Evolutionary conservation across 1,140 invertebrate species (phyloP).

Genomic region (Brachionus koreanus): DNA sequence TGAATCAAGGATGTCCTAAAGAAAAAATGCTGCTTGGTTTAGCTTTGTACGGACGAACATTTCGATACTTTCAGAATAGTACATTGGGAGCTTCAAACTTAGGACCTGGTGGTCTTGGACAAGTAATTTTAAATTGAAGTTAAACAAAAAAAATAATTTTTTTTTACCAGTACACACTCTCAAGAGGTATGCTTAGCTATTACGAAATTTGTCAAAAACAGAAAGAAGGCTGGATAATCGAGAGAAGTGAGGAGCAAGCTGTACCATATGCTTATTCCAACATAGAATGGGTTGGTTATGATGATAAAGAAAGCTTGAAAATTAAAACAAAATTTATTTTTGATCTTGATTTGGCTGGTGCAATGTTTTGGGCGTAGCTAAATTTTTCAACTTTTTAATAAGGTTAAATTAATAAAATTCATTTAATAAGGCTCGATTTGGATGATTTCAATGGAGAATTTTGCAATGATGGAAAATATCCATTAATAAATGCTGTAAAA

Average conservation of each 20-base stretch:
- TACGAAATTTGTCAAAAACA: constrained; percentile 63
- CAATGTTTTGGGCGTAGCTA: constrained; percentile 80
- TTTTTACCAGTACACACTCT: constrained; percentile 68
- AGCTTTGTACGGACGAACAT: constrained; percentile 70
- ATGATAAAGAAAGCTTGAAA: constrained; percentile 43
- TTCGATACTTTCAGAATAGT: constrained; percentile 53
- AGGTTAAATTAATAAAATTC: constrained; percentile 80
- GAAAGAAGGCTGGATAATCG: constrained; percentile 46
- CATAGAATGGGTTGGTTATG: constrained; percentile 44
- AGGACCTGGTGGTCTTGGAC: constrained; percentile 72
- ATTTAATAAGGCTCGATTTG: constrained; percentile 61
- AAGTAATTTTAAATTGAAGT: neutral
- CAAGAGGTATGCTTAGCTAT: constrained; percentile 85
- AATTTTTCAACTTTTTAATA: neutral
- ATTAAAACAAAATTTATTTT: constrained; percentile 76
- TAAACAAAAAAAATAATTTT: neutral
- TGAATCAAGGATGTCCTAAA: constrained; percentile 68
- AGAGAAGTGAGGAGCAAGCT: constrained; percentile 17
- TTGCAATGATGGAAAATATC: constrained; percentile 51
- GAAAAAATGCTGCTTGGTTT: constrained; percentile 76
- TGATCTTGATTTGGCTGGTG: constrained; percentile 74
- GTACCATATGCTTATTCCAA: constrained; percentile 36
- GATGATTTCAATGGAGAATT: constrained; percentile 57
- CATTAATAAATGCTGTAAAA: constrained; percentile 60
- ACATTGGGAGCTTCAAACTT: constrained; percentile 75